Percentiles rank a stretch among this genome's conserved stretches.
phyloP scores from a whole-genome alignment of 1,140 invertebrate species.

The Drosophila bipectinata region DNA sequence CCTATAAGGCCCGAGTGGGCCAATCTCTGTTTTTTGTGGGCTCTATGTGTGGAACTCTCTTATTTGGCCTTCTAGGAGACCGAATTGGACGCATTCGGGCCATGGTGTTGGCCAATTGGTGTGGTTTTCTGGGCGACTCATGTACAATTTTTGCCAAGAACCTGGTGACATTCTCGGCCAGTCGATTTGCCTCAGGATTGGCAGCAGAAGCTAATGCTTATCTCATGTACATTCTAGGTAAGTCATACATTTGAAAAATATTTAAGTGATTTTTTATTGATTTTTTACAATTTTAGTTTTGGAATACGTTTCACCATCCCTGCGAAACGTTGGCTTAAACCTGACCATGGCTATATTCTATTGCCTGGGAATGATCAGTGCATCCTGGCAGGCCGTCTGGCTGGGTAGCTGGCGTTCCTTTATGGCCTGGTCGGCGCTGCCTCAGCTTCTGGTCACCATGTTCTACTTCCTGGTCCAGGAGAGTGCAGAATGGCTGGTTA shows the following conservation, averaged over 20 bases:
- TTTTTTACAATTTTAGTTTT: constrained; percentile 74
- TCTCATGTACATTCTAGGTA: constrained; percentile 87
- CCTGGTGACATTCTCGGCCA: constrained; percentile 83
- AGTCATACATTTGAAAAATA: background rate
- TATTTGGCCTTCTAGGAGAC: constrained; percentile 86
- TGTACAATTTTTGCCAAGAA: constrained; percentile 84
- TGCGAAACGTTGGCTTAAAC: constrained; percentile 85
- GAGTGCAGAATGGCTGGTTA: constrained; percentile 87
- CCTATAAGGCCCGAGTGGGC: constrained; percentile 85
- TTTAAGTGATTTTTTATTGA: background rate
- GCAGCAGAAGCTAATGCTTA: constrained; percentile 86
- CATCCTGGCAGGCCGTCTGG: constrained; percentile 85
- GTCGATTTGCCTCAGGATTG: constrained; percentile 85
- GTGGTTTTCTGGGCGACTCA: constrained; percentile 85
- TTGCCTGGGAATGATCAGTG: constrained; percentile 84
- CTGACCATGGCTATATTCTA: constrained; percentile 86
- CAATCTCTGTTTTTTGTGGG: constrained; percentile 87
- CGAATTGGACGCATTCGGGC: constrained; percentile 85
- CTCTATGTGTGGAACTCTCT: constrained; percentile 85
- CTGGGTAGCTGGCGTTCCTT: constrained; percentile 85
- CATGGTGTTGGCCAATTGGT: constrained; percentile 84
- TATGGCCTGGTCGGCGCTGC: constrained; percentile 84
- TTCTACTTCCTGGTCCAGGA: constrained; percentile 86
- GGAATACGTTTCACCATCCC: constrained; percentile 85
- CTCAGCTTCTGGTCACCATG: constrained; percentile 79